A percentile compares a stretch with the other conserved stretches of the same genome.
Conservation (phyloP, 2,888 invertebrate genomes). For the Timandra comae region DNA sequence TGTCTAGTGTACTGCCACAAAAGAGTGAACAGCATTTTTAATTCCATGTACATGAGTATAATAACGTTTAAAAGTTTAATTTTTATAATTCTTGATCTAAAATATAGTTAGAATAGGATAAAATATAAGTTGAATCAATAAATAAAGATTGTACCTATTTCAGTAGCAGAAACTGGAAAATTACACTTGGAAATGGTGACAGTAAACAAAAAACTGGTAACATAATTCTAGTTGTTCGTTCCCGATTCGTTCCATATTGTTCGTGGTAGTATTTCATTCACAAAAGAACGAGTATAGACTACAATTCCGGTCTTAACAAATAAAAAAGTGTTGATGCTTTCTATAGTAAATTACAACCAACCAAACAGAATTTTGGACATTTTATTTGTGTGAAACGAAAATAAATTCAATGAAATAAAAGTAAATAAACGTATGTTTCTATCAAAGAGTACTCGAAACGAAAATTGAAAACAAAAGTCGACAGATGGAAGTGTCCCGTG, state of each 20-base stretch:
- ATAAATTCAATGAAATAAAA: slow-evolving; percentile 61
- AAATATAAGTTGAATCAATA: too few species aligned
- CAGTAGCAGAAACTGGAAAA: too few species aligned
- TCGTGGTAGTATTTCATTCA: slow-evolving; percentile 35
- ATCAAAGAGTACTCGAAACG: slow-evolving; percentile 40
- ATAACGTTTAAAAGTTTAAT: too few species aligned
- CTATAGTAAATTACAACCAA: slow-evolving; percentile 74
- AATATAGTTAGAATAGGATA: too few species aligned
- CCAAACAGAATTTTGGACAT: slow-evolving; percentile 70
- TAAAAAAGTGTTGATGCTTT: slow-evolving; percentile 77
- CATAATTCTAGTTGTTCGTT: too few species aligned
- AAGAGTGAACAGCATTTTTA: too few species aligned
- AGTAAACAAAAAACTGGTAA: too few species aligned
- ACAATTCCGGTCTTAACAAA: slow-evolving; percentile 53
- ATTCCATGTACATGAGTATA: too few species aligned
- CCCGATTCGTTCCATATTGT: background rate
- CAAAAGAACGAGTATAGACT: slow-evolving; percentile 56
- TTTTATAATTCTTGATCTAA: too few species aligned
- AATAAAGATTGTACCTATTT: too few species aligned
- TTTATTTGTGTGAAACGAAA: slow-evolving; percentile 60
- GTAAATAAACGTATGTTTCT: slow-evolving; percentile 43
- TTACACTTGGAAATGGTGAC: too few species aligned
- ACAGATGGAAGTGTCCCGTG: slow-evolving; percentile 69
- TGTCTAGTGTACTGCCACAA: too few species aligned
- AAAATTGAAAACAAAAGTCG: slow-evolving; percentile 48